phyloP scores from a whole-genome alignment of 2,888 invertebrate species.

The Meganola albula region DNA sequence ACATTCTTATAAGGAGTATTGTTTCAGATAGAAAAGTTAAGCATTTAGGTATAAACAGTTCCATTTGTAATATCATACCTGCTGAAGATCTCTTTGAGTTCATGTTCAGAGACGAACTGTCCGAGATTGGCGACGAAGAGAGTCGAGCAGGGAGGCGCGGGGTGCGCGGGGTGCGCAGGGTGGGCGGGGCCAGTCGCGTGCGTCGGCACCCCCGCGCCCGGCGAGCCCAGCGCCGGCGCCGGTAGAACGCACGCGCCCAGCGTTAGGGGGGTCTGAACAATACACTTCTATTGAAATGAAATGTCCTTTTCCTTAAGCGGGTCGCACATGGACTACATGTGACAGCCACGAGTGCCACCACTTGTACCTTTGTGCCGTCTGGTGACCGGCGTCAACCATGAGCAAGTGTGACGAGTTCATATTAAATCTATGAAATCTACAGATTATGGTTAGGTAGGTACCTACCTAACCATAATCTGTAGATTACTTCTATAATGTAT shows the following conservation, averaged over 20 bases:
- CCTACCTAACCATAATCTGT: no score
- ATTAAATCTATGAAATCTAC: no score
- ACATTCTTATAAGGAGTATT: constrained; percentile 9
- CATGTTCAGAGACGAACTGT: constrained; percentile 98
- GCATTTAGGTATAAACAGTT: constrained; percentile 7
- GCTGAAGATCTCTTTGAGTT: constrained; percentile 98
- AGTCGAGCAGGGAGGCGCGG: constrained; percentile 95
- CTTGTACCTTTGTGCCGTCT: no score
- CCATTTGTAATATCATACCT: constrained; percentile 79
- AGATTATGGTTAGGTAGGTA: no score
- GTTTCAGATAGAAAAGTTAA: constrained; percentile 38
- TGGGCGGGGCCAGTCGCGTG: constrained; percentile 70
- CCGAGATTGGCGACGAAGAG: constrained; percentile 99
- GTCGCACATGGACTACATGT: no score
- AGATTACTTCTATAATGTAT: no score
- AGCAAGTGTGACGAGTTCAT: no score
- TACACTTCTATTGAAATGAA: no score
- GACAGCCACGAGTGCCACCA: no score
- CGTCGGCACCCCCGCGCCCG: constrained; percentile 87
- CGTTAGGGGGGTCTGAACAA: constrained; percentile 69
- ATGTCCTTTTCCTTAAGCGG: no score
- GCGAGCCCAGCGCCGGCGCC: constrained; percentile 95
- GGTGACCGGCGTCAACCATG: no score
- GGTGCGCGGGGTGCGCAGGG: constrained; percentile 80
- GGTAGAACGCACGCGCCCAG: constrained; percentile 90